Evolutionary conservation across 2,888 invertebrate species (phyloP).

Genomic region (Abrostola triplasia): DNA sequence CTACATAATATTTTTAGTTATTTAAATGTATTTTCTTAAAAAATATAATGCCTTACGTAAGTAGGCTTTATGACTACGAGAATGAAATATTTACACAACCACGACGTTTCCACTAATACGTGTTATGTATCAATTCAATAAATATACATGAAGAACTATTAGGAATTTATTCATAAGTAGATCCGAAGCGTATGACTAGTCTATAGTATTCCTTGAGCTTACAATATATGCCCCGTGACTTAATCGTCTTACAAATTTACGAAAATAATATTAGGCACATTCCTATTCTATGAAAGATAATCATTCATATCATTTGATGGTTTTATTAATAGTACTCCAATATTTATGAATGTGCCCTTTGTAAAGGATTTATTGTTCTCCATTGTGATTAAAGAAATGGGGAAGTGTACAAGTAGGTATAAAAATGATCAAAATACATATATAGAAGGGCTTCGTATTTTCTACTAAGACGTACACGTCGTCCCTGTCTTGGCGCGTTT

Average conservation of each 20-base stretch:
- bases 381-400: slow-evolving; percentile 36
- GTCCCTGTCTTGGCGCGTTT: too few relatives aligned
- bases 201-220: slow-evolving; percentile 49
- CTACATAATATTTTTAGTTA: slow-evolving; percentile 40
- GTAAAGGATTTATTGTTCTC: slow-evolving; percentile 23
- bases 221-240: slow-evolving; percentile 35
- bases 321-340: neutral
- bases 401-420: slow-evolving; percentile 23
- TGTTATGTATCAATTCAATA: slow-evolving; percentile 22
- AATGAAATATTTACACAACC: slow-evolving; percentile 80
- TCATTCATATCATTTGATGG: neutral
- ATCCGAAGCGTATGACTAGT: slow-evolving; percentile 46
- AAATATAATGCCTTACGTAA: slow-evolving; percentile 77
- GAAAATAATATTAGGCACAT: slow-evolving; percentile 25
- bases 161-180: slow-evolving; percentile 33
- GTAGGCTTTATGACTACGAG: slow-evolving; percentile 67
- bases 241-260: slow-evolving; percentile 8
- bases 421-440: slow-evolving; percentile 1
- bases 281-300: slow-evolving; percentile 13
- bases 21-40: slow-evolving; percentile 74
- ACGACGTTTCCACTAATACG: slow-evolving; percentile 32
- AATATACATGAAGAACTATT: slow-evolving; percentile 30
- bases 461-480: neutral
- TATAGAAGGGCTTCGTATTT: neutral
- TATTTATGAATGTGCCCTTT: slow-evolving; percentile 25